Base-by-base conservation (phyloP, 2,888 invertebrate species). In the Hydrotaea diabolus region DNA sequence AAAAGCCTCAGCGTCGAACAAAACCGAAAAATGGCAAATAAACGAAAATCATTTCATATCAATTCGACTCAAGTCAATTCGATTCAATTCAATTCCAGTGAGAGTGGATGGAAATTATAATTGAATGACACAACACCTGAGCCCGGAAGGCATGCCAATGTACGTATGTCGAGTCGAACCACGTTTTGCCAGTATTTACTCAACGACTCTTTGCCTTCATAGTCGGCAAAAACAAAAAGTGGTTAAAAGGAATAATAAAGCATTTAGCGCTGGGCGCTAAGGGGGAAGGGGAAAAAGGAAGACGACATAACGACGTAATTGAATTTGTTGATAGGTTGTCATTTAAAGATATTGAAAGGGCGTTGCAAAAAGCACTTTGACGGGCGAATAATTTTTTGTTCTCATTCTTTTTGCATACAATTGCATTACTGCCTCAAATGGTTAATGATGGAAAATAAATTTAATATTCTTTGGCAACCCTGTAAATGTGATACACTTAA, bases 41-140 rank as follows among this genome's bases (percentile, higher is more conserved):
- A 74, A 64, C 39, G 69, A 69, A 69, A 23, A 69, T 62, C 69
- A 64, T 79, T 82, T 82, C 76, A 77, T 79, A 79, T 71, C 49
- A 49, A 71, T n/a, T 84, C 59, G 43, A 62, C 17, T 15, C n/a
- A 15, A 62, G 31, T 62, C 62, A 46, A 43, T 21, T 69, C 69
- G 46, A 69, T 88, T 89, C 88, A 88, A 23, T 23, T 43, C 66
- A 36, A 21, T 57, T 21, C 21, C 5, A 81, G 49, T 69, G 73
- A 79, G 79, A 82, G 85, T 85, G 76, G 79, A 69, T 77, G 76
- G 59, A 89, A 90, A 89, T 89, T 90, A 89, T 90, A 90, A 90
- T 91, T 89, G 90, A 88, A 89, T 88, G 88, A 87, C 87, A 87
- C 81, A 88, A 89, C 89, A 90, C 90, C 90, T 90, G 90, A 88